Evolutionary conservation across 2,797 vertebrate genomes (phyloP).

Genomic region (Takifugu ocellatus): DNA sequence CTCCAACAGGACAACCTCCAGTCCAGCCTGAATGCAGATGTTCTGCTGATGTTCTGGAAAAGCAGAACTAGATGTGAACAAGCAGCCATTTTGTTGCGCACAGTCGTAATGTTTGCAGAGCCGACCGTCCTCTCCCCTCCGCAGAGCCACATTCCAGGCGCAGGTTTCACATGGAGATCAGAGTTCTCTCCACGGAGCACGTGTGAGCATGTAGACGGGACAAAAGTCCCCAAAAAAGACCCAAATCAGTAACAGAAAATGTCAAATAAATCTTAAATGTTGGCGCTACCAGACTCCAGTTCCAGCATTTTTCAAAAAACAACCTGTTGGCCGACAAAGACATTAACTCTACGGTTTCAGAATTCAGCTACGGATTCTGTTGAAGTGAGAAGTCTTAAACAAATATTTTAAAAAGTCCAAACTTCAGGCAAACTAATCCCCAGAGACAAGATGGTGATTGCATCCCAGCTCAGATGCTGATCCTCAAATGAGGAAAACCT

Average conservation of each 20-base stretch:
- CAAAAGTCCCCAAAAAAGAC: neutral
- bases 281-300: neutral
- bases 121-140: neutral
- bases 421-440: too few relatives aligned
- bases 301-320: too few relatives aligned
- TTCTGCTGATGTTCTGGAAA: neutral
- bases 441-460: too few relatives aligned
- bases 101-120: slow-evolving; percentile 18
- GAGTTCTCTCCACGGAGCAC: slow-evolving; percentile 2
- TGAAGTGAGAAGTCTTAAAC: neutral
- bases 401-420: too few relatives aligned
- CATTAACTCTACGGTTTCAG: too few relatives aligned
- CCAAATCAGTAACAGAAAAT: slow-evolving; percentile 4
- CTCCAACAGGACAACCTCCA: neutral
- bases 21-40: slow-evolving; percentile 7
- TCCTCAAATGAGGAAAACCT: too few relatives aligned
- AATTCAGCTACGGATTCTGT: neutral
- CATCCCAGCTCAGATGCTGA: too few relatives aligned
- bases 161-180: slow-evolving; percentile 23
- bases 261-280: slow-evolving; percentile 14
- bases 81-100: slow-evolving; percentile 15
- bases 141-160: slow-evolving; percentile 8
- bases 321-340: too few relatives aligned
- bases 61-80: too few relatives aligned
- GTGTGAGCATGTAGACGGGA: neutral